phyloP scores from a whole-genome alignment of 2,888 invertebrate genomes.

The Lysandra bellargus region DNA sequence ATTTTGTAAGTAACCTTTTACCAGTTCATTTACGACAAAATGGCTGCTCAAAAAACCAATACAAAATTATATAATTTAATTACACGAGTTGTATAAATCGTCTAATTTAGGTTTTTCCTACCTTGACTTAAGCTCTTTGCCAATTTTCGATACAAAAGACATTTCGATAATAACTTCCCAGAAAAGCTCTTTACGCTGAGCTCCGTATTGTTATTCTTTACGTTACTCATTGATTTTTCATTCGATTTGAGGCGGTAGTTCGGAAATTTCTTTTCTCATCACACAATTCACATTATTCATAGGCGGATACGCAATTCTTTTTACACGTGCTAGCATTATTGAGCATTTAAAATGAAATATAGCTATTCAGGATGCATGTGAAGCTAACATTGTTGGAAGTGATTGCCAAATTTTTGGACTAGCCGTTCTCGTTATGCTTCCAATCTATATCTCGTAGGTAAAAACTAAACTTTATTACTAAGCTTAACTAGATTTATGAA shows the following conservation, averaged over 20 bases:
- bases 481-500: too few relatives aligned
- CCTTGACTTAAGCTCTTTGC: neutral
- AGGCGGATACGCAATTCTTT: neutral
- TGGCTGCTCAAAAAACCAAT: too few relatives aligned
- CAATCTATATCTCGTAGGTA: too few relatives aligned
- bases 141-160: neutral
- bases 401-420: too few relatives aligned
- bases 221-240: constrained; percentile 11
- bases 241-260: neutral
- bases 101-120: neutral
- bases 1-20: too few relatives aligned
- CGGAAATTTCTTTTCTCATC: constrained; percentile 9
- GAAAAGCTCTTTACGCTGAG: neutral
- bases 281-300: constrained; percentile 1
- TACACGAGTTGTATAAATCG: neutral
- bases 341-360: too few relatives aligned
- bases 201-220: constrained; percentile 8
- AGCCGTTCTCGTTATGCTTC: too few relatives aligned
- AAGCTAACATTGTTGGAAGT: too few relatives aligned
- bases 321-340: neutral
- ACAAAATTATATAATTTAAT: neutral
- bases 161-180: neutral
- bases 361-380: too few relatives aligned
- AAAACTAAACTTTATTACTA: too few relatives aligned
- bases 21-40: too few relatives aligned